These are phyloP conservation scores for Heterocephalus glaber DNA, from an alignment of 2,113 vertebrate species.

Conservation along the genomic window DNA sequence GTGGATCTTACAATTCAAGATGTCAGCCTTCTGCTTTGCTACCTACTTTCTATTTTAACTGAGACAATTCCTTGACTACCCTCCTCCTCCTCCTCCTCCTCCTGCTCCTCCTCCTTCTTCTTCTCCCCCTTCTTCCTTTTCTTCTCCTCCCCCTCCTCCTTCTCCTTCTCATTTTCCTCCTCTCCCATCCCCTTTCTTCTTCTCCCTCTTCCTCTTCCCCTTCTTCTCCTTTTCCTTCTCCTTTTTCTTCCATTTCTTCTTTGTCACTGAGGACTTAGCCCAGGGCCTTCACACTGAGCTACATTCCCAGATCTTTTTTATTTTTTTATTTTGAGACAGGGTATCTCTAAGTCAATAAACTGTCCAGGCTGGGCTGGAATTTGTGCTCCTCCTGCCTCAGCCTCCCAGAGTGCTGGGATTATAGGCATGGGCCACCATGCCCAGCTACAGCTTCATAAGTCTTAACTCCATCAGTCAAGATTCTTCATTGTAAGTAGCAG, in stretches of 20 bases:
- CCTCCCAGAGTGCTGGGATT: not conserved
- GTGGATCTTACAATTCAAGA: not conserved
- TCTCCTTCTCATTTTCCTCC: rapidly evolving
- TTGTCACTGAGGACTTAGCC: not conserved
- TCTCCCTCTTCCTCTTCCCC: not conserved
- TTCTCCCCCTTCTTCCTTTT: no score
- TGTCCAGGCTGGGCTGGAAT: not conserved
- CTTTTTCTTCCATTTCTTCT: not conserved
- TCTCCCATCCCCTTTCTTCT: not conserved
- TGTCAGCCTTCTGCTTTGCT: not conserved
- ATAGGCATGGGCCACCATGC: not conserved
- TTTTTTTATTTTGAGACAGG: not conserved
- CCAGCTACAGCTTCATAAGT: not conserved
- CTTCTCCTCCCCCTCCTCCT: not conserved
- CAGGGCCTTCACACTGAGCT: not conserved
- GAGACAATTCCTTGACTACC: not conserved
- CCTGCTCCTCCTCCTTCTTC: rapidly evolving
- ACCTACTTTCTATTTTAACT: not conserved
- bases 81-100: not conserved
- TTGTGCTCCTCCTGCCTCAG: not conserved
- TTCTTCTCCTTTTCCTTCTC: not conserved
- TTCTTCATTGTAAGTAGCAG: no score
- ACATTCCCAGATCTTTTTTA: not conserved
- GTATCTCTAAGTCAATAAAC: not conserved
- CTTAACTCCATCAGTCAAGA: not conserved